Evolutionary conservation across 2,797 vertebrate species (phyloP).

Genomic region (Clarias pachynema): DNA sequence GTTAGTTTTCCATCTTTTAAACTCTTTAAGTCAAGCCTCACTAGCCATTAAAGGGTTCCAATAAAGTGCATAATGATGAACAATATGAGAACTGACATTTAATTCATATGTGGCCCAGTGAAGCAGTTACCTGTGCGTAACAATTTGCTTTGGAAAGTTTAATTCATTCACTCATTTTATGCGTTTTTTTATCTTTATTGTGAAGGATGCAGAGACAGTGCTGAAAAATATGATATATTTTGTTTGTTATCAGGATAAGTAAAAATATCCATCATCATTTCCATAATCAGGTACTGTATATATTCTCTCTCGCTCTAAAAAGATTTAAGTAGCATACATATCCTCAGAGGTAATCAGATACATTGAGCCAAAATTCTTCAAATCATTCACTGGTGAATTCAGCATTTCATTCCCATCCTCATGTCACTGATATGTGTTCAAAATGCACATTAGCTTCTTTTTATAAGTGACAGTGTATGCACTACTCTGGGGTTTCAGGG

Average conservation of each 20-base stretch:
- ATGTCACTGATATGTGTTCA: not conserved
- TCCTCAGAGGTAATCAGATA: conserved; percentile 47
- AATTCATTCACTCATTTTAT: not conserved
- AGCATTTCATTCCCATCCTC: not conserved
- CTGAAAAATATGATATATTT: not conserved
- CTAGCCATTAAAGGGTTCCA: not conserved
- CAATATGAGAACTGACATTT: conserved; percentile 36
- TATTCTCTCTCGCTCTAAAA: conserved; percentile 24
- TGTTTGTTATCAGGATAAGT: not conserved
- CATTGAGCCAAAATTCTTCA: conserved; percentile 17
- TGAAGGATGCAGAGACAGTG: not conserved
- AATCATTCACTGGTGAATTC: conserved; percentile 54
- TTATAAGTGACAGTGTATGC: conserved; percentile 39
- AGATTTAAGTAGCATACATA: conserved; percentile 47
- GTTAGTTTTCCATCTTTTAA: conserved; percentile 36
- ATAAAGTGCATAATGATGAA: conserved; percentile 39
- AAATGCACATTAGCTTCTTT: conserved; percentile 31
- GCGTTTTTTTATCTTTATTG: not conserved
- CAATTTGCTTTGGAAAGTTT: not conserved
- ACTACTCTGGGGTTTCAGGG: conserved; percentile 30
- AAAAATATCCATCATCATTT: not conserved
- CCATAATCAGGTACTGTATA: not conserved
- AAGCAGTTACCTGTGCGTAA: not conserved
- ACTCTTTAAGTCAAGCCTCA: not conserved
- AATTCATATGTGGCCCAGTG: not conserved